Evolutionary conservation across 2,113 vertebrate genomes (phyloP), one percentile per base, ranked within the genome.

Genomic region (Lichenostomus cassidix): DNA sequence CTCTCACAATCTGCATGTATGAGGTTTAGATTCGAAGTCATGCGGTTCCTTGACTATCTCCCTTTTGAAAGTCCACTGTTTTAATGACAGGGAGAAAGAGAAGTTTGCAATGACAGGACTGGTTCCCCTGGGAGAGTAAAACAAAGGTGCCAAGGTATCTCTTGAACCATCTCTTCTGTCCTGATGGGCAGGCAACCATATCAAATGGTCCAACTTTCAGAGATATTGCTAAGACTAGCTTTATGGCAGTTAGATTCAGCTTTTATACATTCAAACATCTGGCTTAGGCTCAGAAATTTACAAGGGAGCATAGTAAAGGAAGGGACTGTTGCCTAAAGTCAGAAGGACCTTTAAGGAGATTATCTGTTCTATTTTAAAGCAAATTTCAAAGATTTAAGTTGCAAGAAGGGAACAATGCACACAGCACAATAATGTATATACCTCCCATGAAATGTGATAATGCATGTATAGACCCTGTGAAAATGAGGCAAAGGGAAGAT

Each of bases 41-140:
- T 18, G 25, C 11, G 8, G 35, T 69, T 86, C 28, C 67, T 62
- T 62, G 58, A 70, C 20, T 29, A 69, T 16, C 27, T 80, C 15
- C 35, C 55, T 70, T 78, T 76, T 35, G 3, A 53, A 94, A 87
- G 28, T 37, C 18, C 25, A 33, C 42, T 53, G 28, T 83, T 74
- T 69, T 74, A 67, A 83, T 2, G 9, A 44, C 24, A 83, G 42
- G 39, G 92, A 93, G 58, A 86, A 85, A 93, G 53, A 86, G 46
- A 77, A 86, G 47, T 55, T 90, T 77, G 29, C 79, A 93, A 29
- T 74, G 83, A 80, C 67, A 83, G 67, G 49, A 62, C 39, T 69
- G 21, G 11, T 18, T 87, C 70, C 80, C 85, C 41, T 62, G 65
- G 53, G 50, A 90, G 8, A 84, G 15, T 46, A 59, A 73, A 82